These are phyloP conservation scores for Drosophila tripunctata DNA, from an alignment of 2,888 invertebrate genomes.

Conservation along the genomic window DNA sequence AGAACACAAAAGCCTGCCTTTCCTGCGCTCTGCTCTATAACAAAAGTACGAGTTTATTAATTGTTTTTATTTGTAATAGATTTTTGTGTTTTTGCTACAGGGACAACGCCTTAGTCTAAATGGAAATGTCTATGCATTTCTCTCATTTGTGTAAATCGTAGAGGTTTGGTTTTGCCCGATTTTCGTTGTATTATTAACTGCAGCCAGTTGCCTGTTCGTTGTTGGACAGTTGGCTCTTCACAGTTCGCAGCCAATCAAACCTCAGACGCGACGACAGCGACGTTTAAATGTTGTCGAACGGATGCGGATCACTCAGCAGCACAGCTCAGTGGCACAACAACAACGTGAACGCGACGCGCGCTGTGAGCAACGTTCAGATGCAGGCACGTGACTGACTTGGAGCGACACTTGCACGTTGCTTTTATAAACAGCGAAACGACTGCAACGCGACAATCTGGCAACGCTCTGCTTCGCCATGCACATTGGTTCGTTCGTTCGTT, in stretches of 20 bases:
- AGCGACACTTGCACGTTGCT: slow-evolving; percentile 61
- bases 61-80: slow-evolving; percentile 20
- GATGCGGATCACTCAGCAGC: slow-evolving; percentile 71
- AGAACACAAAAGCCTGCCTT: slow-evolving; percentile 65
- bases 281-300: slow-evolving; percentile 41
- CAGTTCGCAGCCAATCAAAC: slow-evolving; percentile 60
- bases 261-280: slow-evolving; percentile 51
- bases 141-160: slow-evolving; percentile 14
- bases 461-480: slow-evolving; percentile 63
- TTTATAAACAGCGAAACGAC: slow-evolving; percentile 66
- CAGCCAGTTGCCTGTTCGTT: no score
- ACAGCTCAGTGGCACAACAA: slow-evolving; percentile 37
- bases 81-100: slow-evolving; percentile 4
- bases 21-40: slow-evolving; percentile 54
- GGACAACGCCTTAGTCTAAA: slow-evolving; percentile 53
- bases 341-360: slow-evolving; percentile 55
- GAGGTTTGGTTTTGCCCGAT: slow-evolving; percentile 7
- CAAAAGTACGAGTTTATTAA: slow-evolving; percentile 35
- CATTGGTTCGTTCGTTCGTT: slow-evolving; percentile 22
- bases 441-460: slow-evolving; percentile 58
- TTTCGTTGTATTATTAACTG: slow-evolving; percentile 1
- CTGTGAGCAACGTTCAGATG: slow-evolving; percentile 63
- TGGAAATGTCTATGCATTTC: slow-evolving; percentile 41
- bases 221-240: slow-evolving; percentile 1
- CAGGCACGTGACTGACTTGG: slow-evolving; percentile 79